Percentiles rank a stretch among this genome's conserved stretches.
Conservation (phyloP, 2,888 invertebrate genomes). For the Rhodophaea formosa region DNA sequence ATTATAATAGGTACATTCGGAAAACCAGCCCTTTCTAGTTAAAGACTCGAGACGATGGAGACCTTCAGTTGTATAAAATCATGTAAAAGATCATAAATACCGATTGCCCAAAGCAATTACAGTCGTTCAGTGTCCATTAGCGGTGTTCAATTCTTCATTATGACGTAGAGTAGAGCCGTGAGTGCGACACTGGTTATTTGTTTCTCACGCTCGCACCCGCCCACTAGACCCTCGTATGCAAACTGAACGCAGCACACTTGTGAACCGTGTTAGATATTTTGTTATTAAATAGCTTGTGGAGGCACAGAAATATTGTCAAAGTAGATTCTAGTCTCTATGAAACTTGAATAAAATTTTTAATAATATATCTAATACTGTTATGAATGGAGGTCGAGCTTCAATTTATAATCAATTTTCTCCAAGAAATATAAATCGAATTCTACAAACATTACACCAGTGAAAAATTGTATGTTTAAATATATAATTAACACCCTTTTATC, state of each 20-base stretch:
- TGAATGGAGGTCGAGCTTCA: too few relatives aligned
- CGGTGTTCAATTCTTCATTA: slow-evolving; percentile 44
- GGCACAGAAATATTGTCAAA: not conserved
- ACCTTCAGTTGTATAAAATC: slow-evolving; percentile 14
- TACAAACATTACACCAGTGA: too few relatives aligned
- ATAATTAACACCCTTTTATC: too few relatives aligned
- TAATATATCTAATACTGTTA: not conserved
- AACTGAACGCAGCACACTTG: slow-evolving; percentile 32
- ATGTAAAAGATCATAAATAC: slow-evolving; percentile 48
- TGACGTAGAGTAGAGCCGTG: slow-evolving; percentile 47
- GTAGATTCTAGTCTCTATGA: not conserved
- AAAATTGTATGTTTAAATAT: too few relatives aligned
- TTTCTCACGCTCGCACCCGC: slow-evolving; percentile 77
- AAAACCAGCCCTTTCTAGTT: too few relatives aligned
- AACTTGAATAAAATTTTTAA: too few relatives aligned
- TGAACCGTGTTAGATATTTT: slow-evolving; percentile 6
- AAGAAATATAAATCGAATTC: too few relatives aligned
- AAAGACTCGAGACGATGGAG: too few relatives aligned
- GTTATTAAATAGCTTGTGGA: not conserved
- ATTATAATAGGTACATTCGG: too few relatives aligned
- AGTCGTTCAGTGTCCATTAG: slow-evolving; percentile 43
- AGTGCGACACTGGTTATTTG: slow-evolving; percentile 64
- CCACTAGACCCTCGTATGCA: slow-evolving; percentile 55
- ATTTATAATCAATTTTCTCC: too few relatives aligned
- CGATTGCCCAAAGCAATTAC: slow-evolving; percentile 54